Evolutionary conservation across 2,797 vertebrate species (phyloP), one percentile per base, ranked within the genome.

Genomic region (Halcyon badia): DNA sequence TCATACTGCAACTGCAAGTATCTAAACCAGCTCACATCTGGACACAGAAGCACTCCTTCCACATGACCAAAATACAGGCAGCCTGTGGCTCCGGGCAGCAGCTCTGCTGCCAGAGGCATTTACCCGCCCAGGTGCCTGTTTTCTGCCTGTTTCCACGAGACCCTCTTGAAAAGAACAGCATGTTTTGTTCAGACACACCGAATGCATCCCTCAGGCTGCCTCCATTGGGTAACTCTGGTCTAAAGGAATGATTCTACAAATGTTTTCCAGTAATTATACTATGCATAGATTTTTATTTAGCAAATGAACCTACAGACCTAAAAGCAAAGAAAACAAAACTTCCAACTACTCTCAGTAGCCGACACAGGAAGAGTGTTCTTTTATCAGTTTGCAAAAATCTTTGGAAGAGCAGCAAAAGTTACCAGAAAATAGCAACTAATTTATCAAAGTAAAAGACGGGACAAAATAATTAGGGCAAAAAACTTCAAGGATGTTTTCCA

Each of bases 151-250:
- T 81, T 52, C 48, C 57, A 83, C 58, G 31, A 69, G 21, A 7
- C 11, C 21, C 11, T 52, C 35, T 12, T 31, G 30, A 21, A 92
- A 58, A 75, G 10, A 68, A 62, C 16, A 51, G 25, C 0, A 0
- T 6, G 8, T 52, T 94, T 87, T 78, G 25, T 18, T 62, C 52
- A 11, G n/a, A 54, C 16, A 86, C 42, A n/a, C 42, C 10, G 31
- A 76, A 65, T 20, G 10, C 31, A 54, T 5, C 20, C 21, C 46
- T 46, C 26, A n/a, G 16, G 9, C 22, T 48, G 31, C 2, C 2
- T 16, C 46, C 1, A 8, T 11, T 75, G 25, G 28, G 9, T 76
- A 90, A 72, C 18, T 52, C 30, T 15, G n/a, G 15, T 42, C 41
- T 84, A 82, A 82, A 3, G 6, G 5, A 86, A 62, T 11, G 39